Base-by-base conservation (phyloP, 2,797 vertebrate genomes). In the Chromis chromis region DNA sequence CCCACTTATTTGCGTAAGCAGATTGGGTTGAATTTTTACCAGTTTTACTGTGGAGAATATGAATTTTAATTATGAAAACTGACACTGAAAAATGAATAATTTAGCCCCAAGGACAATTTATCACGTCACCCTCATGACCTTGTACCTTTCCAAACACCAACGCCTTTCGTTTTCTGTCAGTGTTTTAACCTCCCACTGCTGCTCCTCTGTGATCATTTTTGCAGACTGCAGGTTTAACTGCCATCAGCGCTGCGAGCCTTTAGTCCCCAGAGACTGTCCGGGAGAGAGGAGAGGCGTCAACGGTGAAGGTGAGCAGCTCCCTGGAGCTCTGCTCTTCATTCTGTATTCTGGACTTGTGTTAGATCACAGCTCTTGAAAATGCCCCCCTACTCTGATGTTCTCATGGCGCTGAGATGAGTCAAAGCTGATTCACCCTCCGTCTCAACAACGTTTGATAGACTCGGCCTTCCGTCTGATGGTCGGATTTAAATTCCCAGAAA, bases 171-270 rank as follows among this genome's bases (percentile, higher is more conserved):
- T 11, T 36, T 36, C 33, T 36, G 33, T 36, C 33, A 3, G 33
- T 36, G 33, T 36, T 36, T 36, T 7, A 36, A 36, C 33, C 33
- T 53, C 22, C 27, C 25, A 8, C 14, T 28, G 8, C 49, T 52
- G 25, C 17, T 19, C 17, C 21, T 40, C 25, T 40, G 8, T 24
- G 55, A 19, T 1, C 46, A 52, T 44, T 22, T 40, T 36, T 25
- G 48, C 73, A 81, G 95, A 95, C 76, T 95, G 95, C 87, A 94
- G 88, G 88, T 94, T 95, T 58, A 95, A 95, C 82, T 95, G 94
- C 73, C 94, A 95, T 19, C 92, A 87, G 11, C 91, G 93, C 55
- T 95, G 94, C n/a, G 87, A 91, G 82, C 55, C 70, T 12, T 60
- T 83, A 1, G 84, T 95, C 64, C 85, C 92, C 63, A 90, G 86